phyloP scores from a whole-genome alignment of 2,113 vertebrate genomes.

The Hemichromis elongatus region DNA sequence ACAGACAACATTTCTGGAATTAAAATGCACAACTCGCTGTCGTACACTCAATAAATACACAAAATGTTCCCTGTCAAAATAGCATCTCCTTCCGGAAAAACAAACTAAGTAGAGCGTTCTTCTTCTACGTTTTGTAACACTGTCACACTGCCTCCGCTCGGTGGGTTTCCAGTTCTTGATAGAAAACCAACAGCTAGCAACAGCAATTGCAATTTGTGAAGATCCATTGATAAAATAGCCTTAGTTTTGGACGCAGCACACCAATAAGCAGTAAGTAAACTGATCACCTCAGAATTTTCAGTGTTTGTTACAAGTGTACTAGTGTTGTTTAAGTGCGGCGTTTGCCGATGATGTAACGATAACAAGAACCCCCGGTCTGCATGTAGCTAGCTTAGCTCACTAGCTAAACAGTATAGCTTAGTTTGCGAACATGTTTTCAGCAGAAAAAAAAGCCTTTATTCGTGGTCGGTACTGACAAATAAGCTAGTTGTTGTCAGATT shows the following conservation, averaged over 20 bases:
- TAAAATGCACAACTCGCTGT: neutral
- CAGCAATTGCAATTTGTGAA: neutral
- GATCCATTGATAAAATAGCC: neutral
- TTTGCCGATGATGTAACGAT: neutral
- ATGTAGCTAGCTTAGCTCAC: slow-evolving; percentile 18
- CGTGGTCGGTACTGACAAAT: neutral
- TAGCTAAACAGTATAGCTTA: neutral
- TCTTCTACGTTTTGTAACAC: neutral
- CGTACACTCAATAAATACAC: neutral
- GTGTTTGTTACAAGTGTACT: too few relatives aligned
- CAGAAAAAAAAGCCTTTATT: neutral
- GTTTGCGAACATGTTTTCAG: neutral
- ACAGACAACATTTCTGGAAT: slow-evolving; percentile 14
- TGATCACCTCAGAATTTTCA: rapidly evolving
- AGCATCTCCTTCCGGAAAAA: neutral
- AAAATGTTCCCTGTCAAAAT: neutral
- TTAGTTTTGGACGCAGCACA: neutral
- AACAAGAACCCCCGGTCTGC: neutral
- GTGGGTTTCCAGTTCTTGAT: neutral
- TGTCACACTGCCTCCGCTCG: slow-evolving; percentile 3
- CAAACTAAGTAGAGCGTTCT: neutral
- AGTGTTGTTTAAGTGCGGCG: neutral
- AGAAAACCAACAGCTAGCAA: neutral
- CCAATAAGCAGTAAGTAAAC: slow-evolving; percentile 37
- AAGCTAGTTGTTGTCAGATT: neutral